These are phyloP conservation scores for Cebus imitator DNA, from an alignment of 2,113 vertebrate species.

Conservation along the genomic window DNA sequence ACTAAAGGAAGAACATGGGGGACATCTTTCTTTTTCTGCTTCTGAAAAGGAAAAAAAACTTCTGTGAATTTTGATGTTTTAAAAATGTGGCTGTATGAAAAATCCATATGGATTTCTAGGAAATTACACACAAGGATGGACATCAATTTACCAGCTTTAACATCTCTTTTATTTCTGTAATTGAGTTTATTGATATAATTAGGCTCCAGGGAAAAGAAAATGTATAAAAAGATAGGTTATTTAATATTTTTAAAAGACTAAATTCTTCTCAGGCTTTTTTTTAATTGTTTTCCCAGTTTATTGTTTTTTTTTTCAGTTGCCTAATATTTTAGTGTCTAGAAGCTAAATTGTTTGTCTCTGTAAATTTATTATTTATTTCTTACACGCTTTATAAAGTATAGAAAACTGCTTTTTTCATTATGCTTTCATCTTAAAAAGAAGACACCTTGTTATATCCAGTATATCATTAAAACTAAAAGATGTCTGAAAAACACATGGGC, in stretches of 20 bases:
- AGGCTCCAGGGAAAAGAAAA: not conserved
- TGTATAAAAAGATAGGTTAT: not conserved
- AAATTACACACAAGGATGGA: not conserved
- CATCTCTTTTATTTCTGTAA: not conserved
- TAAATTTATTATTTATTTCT: not conserved
- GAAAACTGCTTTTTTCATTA: not conserved
- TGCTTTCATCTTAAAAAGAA: not conserved
- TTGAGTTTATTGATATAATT: not conserved
- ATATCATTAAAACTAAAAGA: not conserved
- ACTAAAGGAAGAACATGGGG: not conserved
- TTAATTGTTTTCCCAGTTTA: not conserved
- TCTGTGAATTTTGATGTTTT: not conserved
- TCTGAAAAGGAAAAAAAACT: not conserved
- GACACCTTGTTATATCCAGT: not conserved
- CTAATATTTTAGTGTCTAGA: not conserved
- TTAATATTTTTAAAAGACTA: constrained; percentile 6
- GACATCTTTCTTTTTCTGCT: not conserved
- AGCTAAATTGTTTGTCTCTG: not conserved
- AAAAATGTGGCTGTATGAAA: not conserved
- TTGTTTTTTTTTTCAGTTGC: constrained; percentile 9
- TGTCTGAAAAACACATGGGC: not conserved
- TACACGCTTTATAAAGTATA: not conserved
- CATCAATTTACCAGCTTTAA: not conserved
- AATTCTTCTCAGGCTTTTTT: not conserved
- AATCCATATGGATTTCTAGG: not conserved